Evolutionary conservation across 1,140 invertebrate genomes (phyloP), one percentile per base, ranked within the genome.

Genomic region (Lepidurus couesii): DNA sequence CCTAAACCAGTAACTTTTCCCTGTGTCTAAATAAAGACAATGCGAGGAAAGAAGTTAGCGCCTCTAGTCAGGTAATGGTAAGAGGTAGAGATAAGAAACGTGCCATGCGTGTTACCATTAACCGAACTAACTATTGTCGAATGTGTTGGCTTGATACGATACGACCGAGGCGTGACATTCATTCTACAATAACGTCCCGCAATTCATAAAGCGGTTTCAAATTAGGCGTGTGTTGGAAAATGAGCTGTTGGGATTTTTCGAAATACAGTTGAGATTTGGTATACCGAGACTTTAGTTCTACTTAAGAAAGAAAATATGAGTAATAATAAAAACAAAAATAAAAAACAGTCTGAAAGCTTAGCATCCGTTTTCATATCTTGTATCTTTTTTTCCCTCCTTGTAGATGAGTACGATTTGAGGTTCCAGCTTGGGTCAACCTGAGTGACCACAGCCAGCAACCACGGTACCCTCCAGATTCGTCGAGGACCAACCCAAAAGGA

Each of bases 111-210:
- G 53, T 65, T 65, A 4, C 21, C 21, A 65, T 65, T 65, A 65
- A 11, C 53, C 53, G 53, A 65, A 65, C 3, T 65, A 65, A 65
- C 9, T 65, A 65, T 65, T 65, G 53, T 21, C 13, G 13, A 65
- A 65, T 21, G 53, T 65, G 53, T 13, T 21, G 13, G 9, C 53
- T 65, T 65, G 53, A 16, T 7, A 7, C 6, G 21, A 65, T 65
- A 65, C 53, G 53, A 65, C 53, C 53, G 13, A 65, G 53, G 53
- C 53, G 53, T 65, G 53, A 65, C 53, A 65, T 21, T 65, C 53
- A 65, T 65, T 65, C 53, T 7, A 7, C 8, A n/a, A 65, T 65
- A 21, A 65, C 5, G 53, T 65, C 53, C 21, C 53, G 53, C 53
- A 16, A 65, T 65, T 65, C 21, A 65, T 5, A 65, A 21, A 65